A percentile compares a stretch with the other conserved stretches of the same genome.
These are phyloP conservation scores for Dufourea novaeangliae DNA, from an alignment of 1,140 invertebrate species.

Conservation along the genomic window DNA sequence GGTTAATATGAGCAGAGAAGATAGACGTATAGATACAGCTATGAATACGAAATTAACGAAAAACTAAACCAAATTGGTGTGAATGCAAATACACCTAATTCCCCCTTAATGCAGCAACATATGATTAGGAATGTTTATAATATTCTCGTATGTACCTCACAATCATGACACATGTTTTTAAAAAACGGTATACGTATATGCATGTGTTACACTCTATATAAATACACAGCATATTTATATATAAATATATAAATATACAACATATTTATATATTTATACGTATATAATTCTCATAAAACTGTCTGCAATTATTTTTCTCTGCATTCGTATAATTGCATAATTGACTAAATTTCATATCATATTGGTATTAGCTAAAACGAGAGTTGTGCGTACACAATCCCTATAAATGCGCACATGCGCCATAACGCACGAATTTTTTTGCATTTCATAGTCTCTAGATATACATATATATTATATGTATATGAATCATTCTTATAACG, in stretches of 20 bases:
- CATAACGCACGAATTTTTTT: conserved; percentile 21
- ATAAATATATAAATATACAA: conserved; percentile 53
- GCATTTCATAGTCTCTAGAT: conserved; percentile 29
- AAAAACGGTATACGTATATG: conserved; percentile 64
- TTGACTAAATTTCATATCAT: conserved; percentile 75
- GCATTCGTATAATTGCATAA: conserved; percentile 67
- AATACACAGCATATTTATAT: conserved; percentile 37
- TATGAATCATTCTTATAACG: conserved; percentile 59
- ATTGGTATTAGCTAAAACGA: conserved; percentile 66
- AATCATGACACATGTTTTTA: conserved; percentile 54
- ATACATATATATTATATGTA: conserved; percentile 16
- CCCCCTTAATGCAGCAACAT: conserved; percentile 24
- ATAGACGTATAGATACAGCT: conserved; percentile 30
- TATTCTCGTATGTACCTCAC: conserved; percentile 30
- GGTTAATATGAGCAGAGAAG: conserved; percentile 43
- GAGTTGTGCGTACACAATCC: conserved; percentile 52
- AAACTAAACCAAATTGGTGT: conserved; percentile 13
- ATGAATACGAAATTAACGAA: conserved; percentile 3
- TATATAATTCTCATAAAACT: conserved; percentile 64
- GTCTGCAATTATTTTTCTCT: conserved; percentile 55
- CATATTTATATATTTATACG: conserved; percentile 53
- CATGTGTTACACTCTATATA: conserved; percentile 25
- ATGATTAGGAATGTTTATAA: conserved; percentile 53
- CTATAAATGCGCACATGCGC: conserved; percentile 57
- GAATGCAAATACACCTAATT: conserved; percentile 19